Conservation (phyloP, 2,888 invertebrate genomes). For the Perdita meconis region DNA sequence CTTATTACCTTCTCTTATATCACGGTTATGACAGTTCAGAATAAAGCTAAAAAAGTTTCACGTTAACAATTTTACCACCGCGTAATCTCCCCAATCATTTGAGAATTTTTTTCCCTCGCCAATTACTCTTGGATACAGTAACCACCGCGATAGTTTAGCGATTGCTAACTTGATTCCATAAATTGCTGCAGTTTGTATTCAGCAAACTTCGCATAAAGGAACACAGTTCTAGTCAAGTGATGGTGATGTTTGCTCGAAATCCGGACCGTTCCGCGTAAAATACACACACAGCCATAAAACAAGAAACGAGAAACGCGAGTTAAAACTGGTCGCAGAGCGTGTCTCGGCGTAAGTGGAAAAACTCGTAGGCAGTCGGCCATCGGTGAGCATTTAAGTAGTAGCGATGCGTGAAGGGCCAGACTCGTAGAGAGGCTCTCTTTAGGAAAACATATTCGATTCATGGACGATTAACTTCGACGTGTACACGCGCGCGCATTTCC, state of each 20-base stretch:
- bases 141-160: too few species aligned
- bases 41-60: too few species aligned
- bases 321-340: background rate
- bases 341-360: conserved; percentile 30
- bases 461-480: conserved; percentile 50
- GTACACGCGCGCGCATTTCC: background rate
- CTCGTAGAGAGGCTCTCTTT: conserved; percentile 28
- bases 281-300: background rate
- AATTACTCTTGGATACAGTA: too few species aligned
- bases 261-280: too few species aligned
- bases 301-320: background rate
- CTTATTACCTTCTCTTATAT: background rate
- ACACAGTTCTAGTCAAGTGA: too few species aligned
- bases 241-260: background rate
- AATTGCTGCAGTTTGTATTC: too few species aligned
- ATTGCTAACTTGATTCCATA: too few species aligned
- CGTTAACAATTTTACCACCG: too few species aligned
- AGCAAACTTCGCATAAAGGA: too few species aligned
- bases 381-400: conserved; percentile 37
- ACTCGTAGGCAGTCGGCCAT: conserved; percentile 19
- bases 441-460: conserved; percentile 56
- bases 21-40: too few species aligned
- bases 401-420: conserved; percentile 27
- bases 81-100: too few species aligned
- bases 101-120: too few species aligned